Base-by-base conservation (phyloP, 2,888 invertebrate genomes). In the Xylota segnis region DNA sequence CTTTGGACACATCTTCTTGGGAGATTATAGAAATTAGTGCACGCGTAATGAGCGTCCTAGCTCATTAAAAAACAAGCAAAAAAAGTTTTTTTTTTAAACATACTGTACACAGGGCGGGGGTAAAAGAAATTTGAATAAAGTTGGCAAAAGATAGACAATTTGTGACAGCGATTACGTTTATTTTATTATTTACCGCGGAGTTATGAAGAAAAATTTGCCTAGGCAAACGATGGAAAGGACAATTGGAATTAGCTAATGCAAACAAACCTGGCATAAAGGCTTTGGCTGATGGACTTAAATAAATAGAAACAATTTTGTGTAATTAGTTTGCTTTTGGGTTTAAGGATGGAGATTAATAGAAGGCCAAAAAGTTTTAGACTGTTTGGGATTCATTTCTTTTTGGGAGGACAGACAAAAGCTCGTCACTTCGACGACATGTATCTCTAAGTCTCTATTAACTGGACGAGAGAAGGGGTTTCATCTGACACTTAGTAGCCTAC, bases 21-120 rank as follows among this genome's bases (percentile, higher is more conserved):
- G 32, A 72, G 66, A 83, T 78, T 83, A 71, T 23, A 74, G 61
- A 74, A 78, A 78, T 83, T 77, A 83, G 78, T 76, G 77, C 34
- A 78, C 72, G 74, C 83, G 45, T 78, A 83, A 72, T 72, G 66
- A 78, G 61, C 40, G n/a, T 32, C 52, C 50, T 45, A 32, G 66
- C 72, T 78, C 78, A 78, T 68, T 65, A 65, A 37, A n/a, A 76
- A 65, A 61, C 37, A 32, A 32, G 32, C 40, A 37, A 32, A 50
- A 66, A 63, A 34, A 34, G 16, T 43, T 43, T 50, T 34, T 34
- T 34, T 12, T 43, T 29, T 0, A 66, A 68, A 56, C 14, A n/a
- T n/a, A n/a, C n/a, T n/a, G 12, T 29, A 45, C 29, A n/a, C n/a
- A 16, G 32, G 4, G 23, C 14, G 37, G 14, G 5, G 37, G 1